Evolutionary conservation across 1,140 invertebrate genomes (phyloP), one percentile per base, ranked within the genome.

Genomic region (Drosophila sturtevanti): DNA sequence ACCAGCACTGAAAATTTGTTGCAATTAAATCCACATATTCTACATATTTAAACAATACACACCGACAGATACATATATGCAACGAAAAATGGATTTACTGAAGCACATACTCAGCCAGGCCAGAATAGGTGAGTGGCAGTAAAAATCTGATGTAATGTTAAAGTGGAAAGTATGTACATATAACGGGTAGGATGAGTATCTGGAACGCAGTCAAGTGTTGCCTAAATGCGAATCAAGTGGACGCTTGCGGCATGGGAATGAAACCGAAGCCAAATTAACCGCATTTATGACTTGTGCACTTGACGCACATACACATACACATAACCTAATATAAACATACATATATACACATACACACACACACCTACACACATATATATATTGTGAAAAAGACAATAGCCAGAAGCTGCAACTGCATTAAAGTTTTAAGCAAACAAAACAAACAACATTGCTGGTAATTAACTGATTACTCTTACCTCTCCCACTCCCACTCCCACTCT

Each of bases 241-340:
- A 58, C 14, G 67, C 72, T 65, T 38, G 55, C 38, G 75, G 62
- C 66, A 31, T 31, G 35, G 16, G 41, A 65, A 70, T 38, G 69
- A 77, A 77, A 69, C 70, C 74, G 63, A 77, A 79, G 69, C 66
- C 79, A 82, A 82, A 82, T 82, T 82, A 82, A 74, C 79, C 72
- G 79, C 79, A 65, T 82, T 82, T 78, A 82, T 71, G 76, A 77
- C 72, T 77, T 81, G 14, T 22, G 78, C 78, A 81, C 78, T 81
- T 66, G 70, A 60, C 72, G 51, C 72, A 61, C 60, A n/a, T n/a
- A 64, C 16, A 63, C 60, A 14, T 4, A 58, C 37, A 35, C 52
- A 63, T 48, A 65, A 21, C 16, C 9, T 31, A 31, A 31, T 1
- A 31, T 31, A 31, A 31, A 31, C 11, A 55, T n/a, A n/a, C 72